Evolutionary conservation across 2,888 invertebrate genomes (phyloP), one percentile per base, ranked within the genome.

Genomic region (Drosophila fulvimacula): DNA sequence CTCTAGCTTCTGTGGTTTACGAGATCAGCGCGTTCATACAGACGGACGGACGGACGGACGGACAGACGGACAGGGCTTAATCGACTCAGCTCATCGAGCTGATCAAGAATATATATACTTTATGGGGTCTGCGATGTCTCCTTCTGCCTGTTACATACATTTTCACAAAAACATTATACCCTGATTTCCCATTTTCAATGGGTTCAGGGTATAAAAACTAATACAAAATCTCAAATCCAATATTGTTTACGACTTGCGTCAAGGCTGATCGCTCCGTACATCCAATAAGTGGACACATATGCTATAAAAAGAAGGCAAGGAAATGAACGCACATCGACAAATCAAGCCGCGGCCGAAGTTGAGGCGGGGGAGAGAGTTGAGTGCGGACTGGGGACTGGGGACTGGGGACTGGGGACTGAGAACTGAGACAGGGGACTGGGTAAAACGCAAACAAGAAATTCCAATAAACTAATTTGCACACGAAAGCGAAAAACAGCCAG

Each of bases 381-480:
- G 27, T 7, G 27, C 5, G 27, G 44, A n/a, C 24, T 19, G 19
- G 7, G n/a, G n/a, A 7, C n/a, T 19, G 55, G 65, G 66, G 39
- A 24, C 27, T 7, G 27, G 3, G 27, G 44, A n/a, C 24, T 19
- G 19, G 7, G n/a, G n/a, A 7, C n/a, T 7, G 44, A 4, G 44
- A 24, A n/a, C 6, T 15, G 44, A 5, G 44, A 9, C 1, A 19
- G 24, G 21, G 19, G 51, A 51, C n/a, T 19, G 55, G 65, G 66
- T 51, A 67, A 84, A 78, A 76, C 74, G 69, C 82, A 78, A 85
- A 79, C 82, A 83, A 85, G 76, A 81, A 90, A 90, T 90, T 87
- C 88, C 89, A 90, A 90, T 90, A 91, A 90, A 90, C 90, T 91
- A 91, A 90, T 90, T 90, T 90, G 84, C 90, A 86, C 89, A 90